A percentile compares a stretch with the other conserved stretches of the same genome.
phyloP scores from a whole-genome alignment of 2,113 vertebrate species.

The Poecilia latipinna region DNA sequence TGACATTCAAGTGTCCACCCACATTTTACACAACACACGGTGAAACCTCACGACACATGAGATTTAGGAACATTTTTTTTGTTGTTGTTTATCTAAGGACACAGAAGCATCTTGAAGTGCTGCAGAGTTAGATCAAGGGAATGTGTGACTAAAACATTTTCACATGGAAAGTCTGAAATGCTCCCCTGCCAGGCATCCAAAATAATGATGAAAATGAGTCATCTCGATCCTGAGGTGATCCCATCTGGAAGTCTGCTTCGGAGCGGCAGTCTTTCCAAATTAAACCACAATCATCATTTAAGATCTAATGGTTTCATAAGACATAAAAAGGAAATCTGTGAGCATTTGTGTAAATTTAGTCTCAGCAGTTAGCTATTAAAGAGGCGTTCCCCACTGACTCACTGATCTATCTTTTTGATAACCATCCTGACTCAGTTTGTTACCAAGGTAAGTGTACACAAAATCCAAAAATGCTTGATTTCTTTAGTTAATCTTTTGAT shows the following conservation, averaged over 20 bases:
- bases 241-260: slow-evolving; percentile 58
- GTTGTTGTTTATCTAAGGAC: background rate
- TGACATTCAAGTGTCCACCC: slow-evolving; percentile 26
- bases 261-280: slow-evolving; percentile 45
- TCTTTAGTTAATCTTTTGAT: slow-evolving; percentile 2
- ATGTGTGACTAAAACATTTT: slow-evolving; percentile 24
- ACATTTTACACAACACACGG: slow-evolving; percentile 13
- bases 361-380: slow-evolving; percentile 39
- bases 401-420: slow-evolving; percentile 13
- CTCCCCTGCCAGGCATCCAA: slow-evolving; percentile 18
- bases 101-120: slow-evolving; percentile 6
- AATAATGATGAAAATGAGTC: slow-evolving; percentile 58
- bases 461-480: background rate
- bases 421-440: slow-evolving; percentile 7
- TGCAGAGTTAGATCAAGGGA: slow-evolving; percentile 37
- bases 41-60: background rate
- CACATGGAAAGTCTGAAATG: slow-evolving; percentile 27
- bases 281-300: slow-evolving; percentile 47
- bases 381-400: slow-evolving; percentile 12
- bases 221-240: slow-evolving; percentile 52
- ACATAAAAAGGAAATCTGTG: slow-evolving; percentile 12
- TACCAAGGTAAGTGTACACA: background rate
- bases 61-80: slow-evolving; percentile 7
- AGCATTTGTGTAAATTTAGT: slow-evolving; percentile 26
- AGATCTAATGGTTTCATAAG: slow-evolving; percentile 41